Conservation (phyloP, 2,113 vertebrate species). For the Eolophus roseicapilla region DNA sequence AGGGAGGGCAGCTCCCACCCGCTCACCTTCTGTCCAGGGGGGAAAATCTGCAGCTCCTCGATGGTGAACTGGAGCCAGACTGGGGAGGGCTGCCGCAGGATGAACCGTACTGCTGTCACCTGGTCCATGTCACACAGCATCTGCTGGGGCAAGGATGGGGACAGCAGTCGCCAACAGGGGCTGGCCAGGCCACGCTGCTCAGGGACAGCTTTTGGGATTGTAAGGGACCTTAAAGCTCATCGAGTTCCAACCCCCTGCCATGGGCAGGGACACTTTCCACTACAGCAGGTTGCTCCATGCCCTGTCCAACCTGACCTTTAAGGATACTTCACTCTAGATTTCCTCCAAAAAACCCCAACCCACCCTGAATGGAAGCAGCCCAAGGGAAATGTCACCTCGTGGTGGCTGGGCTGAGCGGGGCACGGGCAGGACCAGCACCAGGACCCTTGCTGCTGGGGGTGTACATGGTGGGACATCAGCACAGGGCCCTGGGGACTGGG, state of each 20-base stretch:
- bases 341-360: neutral
- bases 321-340: neutral
- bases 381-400: accelerated
- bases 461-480: neutral
- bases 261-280: neutral
- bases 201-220: neutral
- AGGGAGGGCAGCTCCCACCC: neutral
- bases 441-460: accelerated
- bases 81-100: constrained; percentile 89
- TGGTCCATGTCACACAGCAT: constrained; percentile 84
- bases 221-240: neutral
- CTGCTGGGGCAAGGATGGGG: constrained; percentile 50
- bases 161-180: neutral
- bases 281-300: neutral
- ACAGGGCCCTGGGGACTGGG: accelerated
- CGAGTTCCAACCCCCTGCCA: neutral
- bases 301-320: neutral
- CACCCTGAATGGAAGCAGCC: neutral
- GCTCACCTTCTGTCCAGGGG: constrained; percentile 77
- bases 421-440: neutral
- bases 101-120: constrained; percentile 83
- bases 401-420: neutral
- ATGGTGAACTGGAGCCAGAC: constrained; percentile 88
- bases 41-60: constrained; percentile 83
- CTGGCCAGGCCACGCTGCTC: neutral